Evolutionary conservation across 2,113 vertebrate species (phyloP).

Genomic region (Aviceda subcristata): DNA sequence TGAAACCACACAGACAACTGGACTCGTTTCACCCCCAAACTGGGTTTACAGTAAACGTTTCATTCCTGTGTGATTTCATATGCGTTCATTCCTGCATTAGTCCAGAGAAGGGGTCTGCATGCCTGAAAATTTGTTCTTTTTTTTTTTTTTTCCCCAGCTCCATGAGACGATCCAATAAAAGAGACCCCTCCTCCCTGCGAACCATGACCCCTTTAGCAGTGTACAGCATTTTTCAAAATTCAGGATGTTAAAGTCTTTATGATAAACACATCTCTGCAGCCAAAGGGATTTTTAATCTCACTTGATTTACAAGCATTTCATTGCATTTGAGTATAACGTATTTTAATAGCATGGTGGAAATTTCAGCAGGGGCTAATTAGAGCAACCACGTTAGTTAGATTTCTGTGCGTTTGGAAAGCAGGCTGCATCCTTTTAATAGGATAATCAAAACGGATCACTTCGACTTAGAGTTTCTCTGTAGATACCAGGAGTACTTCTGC

Average conservation of each 20-base stretch:
- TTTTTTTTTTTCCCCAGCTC: neutral
- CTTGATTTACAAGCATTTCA: constrained; percentile 65
- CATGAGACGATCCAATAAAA: neutral
- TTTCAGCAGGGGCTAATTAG: constrained; percentile 44
- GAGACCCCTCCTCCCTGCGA: neutral
- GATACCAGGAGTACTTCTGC: neutral
- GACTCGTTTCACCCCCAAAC: neutral
- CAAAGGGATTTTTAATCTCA: constrained; percentile 54
- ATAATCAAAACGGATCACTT: constrained; percentile 18
- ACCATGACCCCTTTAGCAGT: neutral
- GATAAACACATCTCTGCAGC: constrained; percentile 38
- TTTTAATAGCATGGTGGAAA: constrained; percentile 44
- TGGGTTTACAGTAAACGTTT: neutral
- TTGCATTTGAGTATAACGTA: constrained; percentile 20
- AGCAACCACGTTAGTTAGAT: constrained; percentile 2
- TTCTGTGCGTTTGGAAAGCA: constrained; percentile 23
- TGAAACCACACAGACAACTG: neutral
- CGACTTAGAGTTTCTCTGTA: neutral
- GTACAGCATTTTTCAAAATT: neutral
- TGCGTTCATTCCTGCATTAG: neutral
- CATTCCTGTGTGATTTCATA: neutral
- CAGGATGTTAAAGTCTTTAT: neutral
- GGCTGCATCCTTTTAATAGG: constrained; percentile 17
- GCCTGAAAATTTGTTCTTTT: neutral
- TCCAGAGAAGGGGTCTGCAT: neutral